Base-by-base conservation (phyloP, 2,888 invertebrate genomes). In the Euzetes globulus region DNA sequence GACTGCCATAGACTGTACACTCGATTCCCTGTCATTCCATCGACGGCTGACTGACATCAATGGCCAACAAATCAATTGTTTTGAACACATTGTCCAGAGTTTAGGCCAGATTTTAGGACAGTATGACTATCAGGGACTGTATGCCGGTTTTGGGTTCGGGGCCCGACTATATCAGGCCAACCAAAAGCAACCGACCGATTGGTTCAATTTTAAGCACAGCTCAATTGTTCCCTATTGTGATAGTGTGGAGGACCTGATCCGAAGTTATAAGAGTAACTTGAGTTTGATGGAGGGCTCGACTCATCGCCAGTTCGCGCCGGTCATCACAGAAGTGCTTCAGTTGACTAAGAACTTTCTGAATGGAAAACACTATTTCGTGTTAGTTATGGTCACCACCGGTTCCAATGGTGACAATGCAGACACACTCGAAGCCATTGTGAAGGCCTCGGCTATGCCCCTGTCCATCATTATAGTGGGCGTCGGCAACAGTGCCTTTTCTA, bases 221-320 rank as follows among this genome's bases (percentile, higher is more conserved):
- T 60, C 58, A 15, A 25, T 60, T n/a, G 25, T 60, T 25, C 58
- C 58, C 27, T 60, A 60, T 25, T 60, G 58, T 60, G 58, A 60
- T 25, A 15, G 58, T 15, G 27, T 60, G 6, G 58, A 60, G 5
- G 58, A 60, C 6, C 5, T 60, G 7, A 19, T 19, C 27, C 22
- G 58, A 11, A 9, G 58, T 25, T 60, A 60, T 60, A 19, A 19
- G 27, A 13, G 25, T 22, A 9, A 3, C 3, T 5, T 60, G n/a
- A 25, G 7, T 3, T 25, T 25, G 15, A 60, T 60, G 27, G 25
- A 25, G 25, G n/a, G 25, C 7, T 22, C 22, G 9, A 17, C 25
- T 27, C 58, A 3, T 5, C 22, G 58, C 6, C 58, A 19, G 5
- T 25, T 60, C 25, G 58, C 58, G 9, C 27, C 58, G 7, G 58